A percentile compares a stretch with the other conserved stretches of the same genome.
phyloP scores from a whole-genome alignment of 2,113 vertebrate species.

The Lepus europaeus region DNA sequence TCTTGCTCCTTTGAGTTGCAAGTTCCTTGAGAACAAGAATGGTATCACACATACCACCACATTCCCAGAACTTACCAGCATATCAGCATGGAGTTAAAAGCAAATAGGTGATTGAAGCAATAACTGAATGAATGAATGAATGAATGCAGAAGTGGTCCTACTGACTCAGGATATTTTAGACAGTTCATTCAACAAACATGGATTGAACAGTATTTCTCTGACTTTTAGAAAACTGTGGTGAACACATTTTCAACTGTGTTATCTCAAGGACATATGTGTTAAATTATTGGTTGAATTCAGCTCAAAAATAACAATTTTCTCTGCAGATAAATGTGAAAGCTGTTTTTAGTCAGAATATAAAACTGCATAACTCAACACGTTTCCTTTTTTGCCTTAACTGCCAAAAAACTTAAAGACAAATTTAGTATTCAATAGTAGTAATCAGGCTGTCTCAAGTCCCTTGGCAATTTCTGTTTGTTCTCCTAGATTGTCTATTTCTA shows the following conservation, averaged over 20 bases:
- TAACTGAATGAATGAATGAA: neutral
- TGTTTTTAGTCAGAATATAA: conserved; percentile 65
- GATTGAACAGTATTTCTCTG: neutral
- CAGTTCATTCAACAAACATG: neutral
- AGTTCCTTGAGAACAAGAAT: neutral
- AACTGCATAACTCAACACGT: neutral
- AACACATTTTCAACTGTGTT: conserved; percentile 37
- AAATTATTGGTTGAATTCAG: conserved; percentile 65
- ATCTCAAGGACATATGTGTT: conserved; percentile 35
- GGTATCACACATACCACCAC: neutral
- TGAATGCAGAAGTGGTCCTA: neutral
- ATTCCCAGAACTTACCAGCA: neutral
- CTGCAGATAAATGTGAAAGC: conserved; percentile 62
- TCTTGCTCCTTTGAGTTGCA: neutral
- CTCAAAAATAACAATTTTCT: conserved; percentile 72
- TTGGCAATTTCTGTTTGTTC: conserved; percentile 53
- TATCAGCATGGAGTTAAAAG: neutral
- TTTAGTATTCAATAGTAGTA: conserved; percentile 62
- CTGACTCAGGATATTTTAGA: neutral
- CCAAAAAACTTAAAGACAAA: conserved; percentile 65
- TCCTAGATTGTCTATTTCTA: conserved; percentile 49
- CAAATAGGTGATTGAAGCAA: neutral
- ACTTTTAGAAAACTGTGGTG: neutral
- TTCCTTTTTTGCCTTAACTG: conserved; percentile 63
- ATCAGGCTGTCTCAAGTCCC: conserved; percentile 63